Base-by-base conservation (phyloP, 92 coral and sea anemone species). In the Umimayanthus kanabou region DNA sequence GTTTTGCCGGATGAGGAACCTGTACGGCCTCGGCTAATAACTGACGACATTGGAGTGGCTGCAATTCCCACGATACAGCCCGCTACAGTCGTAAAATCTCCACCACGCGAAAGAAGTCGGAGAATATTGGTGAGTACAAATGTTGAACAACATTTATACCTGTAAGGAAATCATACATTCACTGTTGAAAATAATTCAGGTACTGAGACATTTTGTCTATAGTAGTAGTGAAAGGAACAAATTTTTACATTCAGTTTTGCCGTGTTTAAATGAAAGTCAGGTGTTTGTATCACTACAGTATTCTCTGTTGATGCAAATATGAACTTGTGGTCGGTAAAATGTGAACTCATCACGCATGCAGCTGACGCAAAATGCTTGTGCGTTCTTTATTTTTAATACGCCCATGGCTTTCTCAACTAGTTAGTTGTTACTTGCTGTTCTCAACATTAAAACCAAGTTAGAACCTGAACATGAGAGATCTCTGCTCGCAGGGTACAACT, bases 41-140 rank as follows among this genome's bases (percentile, higher is more conserved):
- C 53, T 22, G 89, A 86, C 73, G 85, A 73, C n/a, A 50, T 86
- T 73, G 89, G 89, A 86, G 85, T 86, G 18, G 70, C 81, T 76
- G 89, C 81, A 73, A 73, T 50, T 18, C 89, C 89, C 70, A 86
- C 81, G 39, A 76, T 86, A 42, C 89, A 86, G 89, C 85, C 37
- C 37, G 37, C 37, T 33, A 2, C 37, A 33, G 37, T 33, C 37
- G 37, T 33, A 33, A 33, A 33, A 33, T 33, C 37, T 33, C 37
- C 37, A 33, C 37, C 37, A 33, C 37, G 37, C 37, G 37, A 33
- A 33, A 81, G 50, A 64, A 81, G 85, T 81, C 74, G 75, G 55
- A 81, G 74, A 81, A n/a, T n/a, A n/a, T 81, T 81, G 74, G 85
- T 58, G 74, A 64, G 85, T 81, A 81, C 65, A 76, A 18, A 76